These are phyloP conservation scores for Falcunculus frontatus DNA, from an alignment of 2,113 vertebrate species.

Conservation along the genomic window DNA sequence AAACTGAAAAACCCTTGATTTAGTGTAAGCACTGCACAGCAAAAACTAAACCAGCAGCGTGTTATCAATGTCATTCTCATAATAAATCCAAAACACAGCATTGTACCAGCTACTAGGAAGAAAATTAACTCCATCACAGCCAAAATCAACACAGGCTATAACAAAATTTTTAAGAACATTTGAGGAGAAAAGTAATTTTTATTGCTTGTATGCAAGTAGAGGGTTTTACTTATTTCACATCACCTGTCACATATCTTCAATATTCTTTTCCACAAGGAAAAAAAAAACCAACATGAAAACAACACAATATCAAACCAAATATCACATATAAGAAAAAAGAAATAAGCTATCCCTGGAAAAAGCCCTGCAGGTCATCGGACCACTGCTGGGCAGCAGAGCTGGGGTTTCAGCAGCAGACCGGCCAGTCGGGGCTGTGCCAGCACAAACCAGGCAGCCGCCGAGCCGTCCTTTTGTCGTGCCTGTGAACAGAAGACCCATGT, in stretches of 20 bases:
- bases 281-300: not conserved
- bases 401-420: slow-evolving; percentile 25
- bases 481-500: slow-evolving; percentile 67
- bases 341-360: not conserved
- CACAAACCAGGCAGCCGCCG: slow-evolving; percentile 55
- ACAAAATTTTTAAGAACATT: not conserved
- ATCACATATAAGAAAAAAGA: not conserved
- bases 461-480: slow-evolving; percentile 43
- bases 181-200: not conserved
- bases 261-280: not conserved
- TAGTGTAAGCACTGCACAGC: not conserved
- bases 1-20: not conserved
- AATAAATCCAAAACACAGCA: not conserved
- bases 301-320: not conserved
- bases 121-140: not conserved
- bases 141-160: not conserved
- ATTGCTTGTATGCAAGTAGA: not conserved
- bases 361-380: not conserved
- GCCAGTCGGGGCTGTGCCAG: slow-evolving; percentile 1
- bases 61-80: not conserved
- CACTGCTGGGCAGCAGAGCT: not conserved
- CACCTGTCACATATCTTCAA: not conserved
- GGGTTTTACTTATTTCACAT: not conserved
- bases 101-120: not conserved
- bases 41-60: not conserved